These are phyloP conservation scores for Beroe ovata DNA, from an alignment of 37 sponge, comb jelly and placozoan species.

Conservation along the genomic window DNA sequence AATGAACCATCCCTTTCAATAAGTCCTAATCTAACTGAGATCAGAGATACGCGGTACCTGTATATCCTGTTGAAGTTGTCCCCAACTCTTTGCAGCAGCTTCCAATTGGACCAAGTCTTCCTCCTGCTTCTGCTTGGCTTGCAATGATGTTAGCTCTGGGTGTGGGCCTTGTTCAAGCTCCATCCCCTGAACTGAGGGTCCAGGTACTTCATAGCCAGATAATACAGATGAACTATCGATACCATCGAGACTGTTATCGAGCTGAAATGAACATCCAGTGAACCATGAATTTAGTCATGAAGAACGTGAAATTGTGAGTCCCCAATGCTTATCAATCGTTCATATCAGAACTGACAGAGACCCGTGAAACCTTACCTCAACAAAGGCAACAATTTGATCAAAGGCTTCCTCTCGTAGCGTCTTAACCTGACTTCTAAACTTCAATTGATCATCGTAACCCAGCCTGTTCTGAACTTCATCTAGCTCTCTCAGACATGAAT, in stretches of 20 bases:
- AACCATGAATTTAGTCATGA: too few relatives aligned
- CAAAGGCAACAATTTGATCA: slow-evolving; percentile 30
- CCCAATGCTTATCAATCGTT: too few relatives aligned
- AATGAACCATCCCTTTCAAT: too few relatives aligned
- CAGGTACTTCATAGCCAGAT: too few relatives aligned
- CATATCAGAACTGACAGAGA: too few relatives aligned
- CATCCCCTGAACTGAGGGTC: too few relatives aligned
- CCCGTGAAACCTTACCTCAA: slow-evolving; percentile 6
- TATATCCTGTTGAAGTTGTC: slow-evolving; percentile 29
- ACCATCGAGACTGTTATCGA: too few relatives aligned
- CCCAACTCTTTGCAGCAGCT: slow-evolving; percentile 43
- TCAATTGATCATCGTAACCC: not conserved
- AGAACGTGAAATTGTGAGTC: too few relatives aligned
- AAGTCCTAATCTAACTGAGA: too few relatives aligned
- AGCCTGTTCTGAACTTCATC: slow-evolving; percentile 16
- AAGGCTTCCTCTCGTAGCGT: not conserved
- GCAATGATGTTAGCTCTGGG: slow-evolving; percentile 18
- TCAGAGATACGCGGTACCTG: too few relatives aligned
- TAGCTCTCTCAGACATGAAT: not conserved
- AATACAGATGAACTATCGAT: too few relatives aligned
- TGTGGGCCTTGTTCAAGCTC: not conserved
- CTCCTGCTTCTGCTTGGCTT: not conserved
- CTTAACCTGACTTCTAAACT: not conserved
- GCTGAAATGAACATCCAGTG: too few relatives aligned
- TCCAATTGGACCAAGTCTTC: slow-evolving; percentile 17